Evolutionary conservation across 1,140 invertebrate genomes (phyloP), one percentile per base, ranked within the genome.

Genomic region (Pogonus chalceus): DNA sequence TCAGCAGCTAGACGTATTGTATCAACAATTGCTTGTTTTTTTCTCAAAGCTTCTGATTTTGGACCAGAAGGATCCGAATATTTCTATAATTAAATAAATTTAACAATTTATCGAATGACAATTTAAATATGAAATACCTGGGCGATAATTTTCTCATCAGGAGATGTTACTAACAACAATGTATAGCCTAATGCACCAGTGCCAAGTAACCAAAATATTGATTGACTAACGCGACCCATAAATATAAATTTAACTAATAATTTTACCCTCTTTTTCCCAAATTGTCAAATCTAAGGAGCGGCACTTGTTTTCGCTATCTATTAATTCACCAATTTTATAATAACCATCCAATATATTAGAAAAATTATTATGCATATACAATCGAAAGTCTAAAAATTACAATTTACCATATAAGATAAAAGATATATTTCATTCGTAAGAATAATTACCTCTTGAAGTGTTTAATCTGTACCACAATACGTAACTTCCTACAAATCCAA

Each of bases 391-490:
- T 81, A 64, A 14, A 71, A 62, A 48, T n/a, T 26, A 49, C 56
- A 54, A 31, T 54, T 56, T 52, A 22, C 26, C 58, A 35, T 46
- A 22, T 49, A 23, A 21, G 52, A 4, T 49, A 4, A 53, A 24
- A 20, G 1, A 24, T 39, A 20, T 48, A 46, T 50, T 2, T 21
- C 18, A 18, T n/a, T 54, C 54, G 23, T 48, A 47, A 35, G 24
- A 12, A 24, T 61, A 63, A 63, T 61, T 67, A 80, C 80, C 79
- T 72, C 76, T 70, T 60, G 80, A 73, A 47, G 74, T 78, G 61
- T 82, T 82, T 58, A 81, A 69, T 69, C 74, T 79, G 62, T 75
- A 72, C 72, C 78, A 82, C 53, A 79, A 58, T 48, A 70, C 75
- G 68, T 81, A 82, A 23, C 72, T 74, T 14, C 68, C 71, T 12